A percentile compares a stretch with the other conserved stretches of the same genome.
Evolutionary conservation across 2,797 vertebrate species (phyloP).

Genomic region (Pseudocheirus occidentalis): DNA sequence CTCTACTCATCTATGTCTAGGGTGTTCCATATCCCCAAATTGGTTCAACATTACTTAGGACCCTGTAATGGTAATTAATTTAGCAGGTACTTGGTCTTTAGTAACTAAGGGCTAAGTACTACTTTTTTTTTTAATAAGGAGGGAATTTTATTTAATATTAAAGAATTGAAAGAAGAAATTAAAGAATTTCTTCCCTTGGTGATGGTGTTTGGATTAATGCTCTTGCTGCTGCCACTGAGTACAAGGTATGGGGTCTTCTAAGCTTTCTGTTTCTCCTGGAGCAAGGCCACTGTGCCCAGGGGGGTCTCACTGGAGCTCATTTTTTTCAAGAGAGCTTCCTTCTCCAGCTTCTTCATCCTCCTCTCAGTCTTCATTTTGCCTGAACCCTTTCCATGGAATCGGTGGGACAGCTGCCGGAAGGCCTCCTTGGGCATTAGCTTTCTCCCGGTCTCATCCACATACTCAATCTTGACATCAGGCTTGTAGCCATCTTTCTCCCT

Average conservation of each 20-base stretch:
- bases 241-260: conserved; percentile 96
- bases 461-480: conserved; percentile 95
- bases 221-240: conserved; percentile 95
- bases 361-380: conserved; percentile 97
- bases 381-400: conserved; percentile 94
- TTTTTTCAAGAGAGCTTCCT: conserved; percentile 94
- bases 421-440: conserved; percentile 95
- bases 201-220: conserved; percentile 92
- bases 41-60: not conserved
- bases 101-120: too few relatives aligned
- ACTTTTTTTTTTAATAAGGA: conserved; percentile 54
- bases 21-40: not conserved
- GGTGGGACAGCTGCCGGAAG: conserved; percentile 94
- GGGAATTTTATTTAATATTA: conserved; percentile 74
- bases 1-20: not conserved
- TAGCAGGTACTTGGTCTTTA: too few relatives aligned
- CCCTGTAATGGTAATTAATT: too few relatives aligned
- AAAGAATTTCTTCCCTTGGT: conserved; percentile 76
- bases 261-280: conserved; percentile 97
- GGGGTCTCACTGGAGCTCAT: conserved; percentile 97
- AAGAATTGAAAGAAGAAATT: not conserved
- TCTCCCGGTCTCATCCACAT: conserved; percentile 94
- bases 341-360: conserved; percentile 95
- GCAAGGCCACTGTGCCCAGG: conserved; percentile 92
- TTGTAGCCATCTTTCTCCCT: conserved; percentile 93